Conservation (phyloP, 2,888 invertebrate species). For the Eudemis profundana region DNA sequence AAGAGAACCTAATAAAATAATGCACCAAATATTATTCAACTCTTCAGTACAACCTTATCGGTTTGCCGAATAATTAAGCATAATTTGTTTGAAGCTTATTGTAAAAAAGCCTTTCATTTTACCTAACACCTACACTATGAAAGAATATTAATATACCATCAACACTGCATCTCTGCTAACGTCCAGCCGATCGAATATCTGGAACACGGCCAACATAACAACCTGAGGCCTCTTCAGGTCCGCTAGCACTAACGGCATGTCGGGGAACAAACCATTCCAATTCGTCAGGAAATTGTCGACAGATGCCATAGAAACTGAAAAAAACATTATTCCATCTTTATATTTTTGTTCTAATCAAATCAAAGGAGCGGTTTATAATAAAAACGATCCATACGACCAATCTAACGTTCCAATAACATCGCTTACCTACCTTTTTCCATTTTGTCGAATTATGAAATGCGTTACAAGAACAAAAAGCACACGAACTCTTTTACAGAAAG, state of each 20-base stretch:
- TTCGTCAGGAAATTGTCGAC: conserved; percentile 63
- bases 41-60: too few species aligned
- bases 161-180: conserved; percentile 69
- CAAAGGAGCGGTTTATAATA: neutral
- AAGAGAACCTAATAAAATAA: too few species aligned
- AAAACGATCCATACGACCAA: too few species aligned
- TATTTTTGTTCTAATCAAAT: neutral
- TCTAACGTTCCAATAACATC: too few species aligned
- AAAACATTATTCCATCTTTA: neutral
- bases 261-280: conserved; percentile 71
- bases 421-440: conserved; percentile 40
- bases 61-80: too few species aligned
- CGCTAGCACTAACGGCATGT: conserved; percentile 59
- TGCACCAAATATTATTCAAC: too few species aligned
- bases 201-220: conserved; percentile 69
- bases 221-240: conserved; percentile 71
- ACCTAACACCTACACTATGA: too few species aligned
- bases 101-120: too few species aligned
- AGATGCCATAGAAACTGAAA: conserved; percentile 53
- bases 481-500: too few species aligned
- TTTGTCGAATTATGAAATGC: neutral
- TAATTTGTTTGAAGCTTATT: too few species aligned
- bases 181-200: conserved; percentile 67
- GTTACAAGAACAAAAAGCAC: neutral
- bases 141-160: too few species aligned